Base-by-base conservation (phyloP, 2,113 vertebrate genomes). In the Bubalus kerabau region DNA sequence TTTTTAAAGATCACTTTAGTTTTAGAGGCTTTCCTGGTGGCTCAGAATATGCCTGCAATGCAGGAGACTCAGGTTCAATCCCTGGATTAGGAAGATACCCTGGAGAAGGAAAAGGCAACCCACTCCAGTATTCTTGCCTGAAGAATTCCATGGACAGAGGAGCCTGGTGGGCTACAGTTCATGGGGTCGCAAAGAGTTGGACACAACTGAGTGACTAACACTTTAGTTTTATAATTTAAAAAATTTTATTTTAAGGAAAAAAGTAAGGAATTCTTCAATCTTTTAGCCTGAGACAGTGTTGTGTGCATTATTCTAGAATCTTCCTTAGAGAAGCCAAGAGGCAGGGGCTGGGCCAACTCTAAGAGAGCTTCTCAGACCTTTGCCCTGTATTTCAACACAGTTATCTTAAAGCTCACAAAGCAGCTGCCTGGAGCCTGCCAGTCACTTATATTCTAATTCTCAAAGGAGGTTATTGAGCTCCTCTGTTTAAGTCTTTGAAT, bases 1-100 rank as follows among this genome's bases (percentile, higher is more conserved):
- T 90, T 96, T 91, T 83, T 84, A 36, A 48, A 30, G 21, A 86
- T 67, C 54, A 24, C 30, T 52, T 93, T 89, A 52, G 83, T 78
- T 81, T 50, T 52, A 81, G 36, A 76, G 40, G 5, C 67, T 74
- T 74, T 23, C n/a, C 36, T 74, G 36, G 67, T 74, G 19, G 21
- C 67, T 74, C 19, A 23, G n/a, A 40, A 74, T 74, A 36, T 23
- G n/a, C 67, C 10, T 40, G n/a, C 67, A 71, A 40, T 74, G 67
- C 5, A 23, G n/a, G 19, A 74, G 67, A 74, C 67, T 74, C n/a
- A 74, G n/a, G n/a, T 74, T 74, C 67, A 74, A 24, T 74, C 67
- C 67, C 67, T 74, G 67, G 10, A n/a, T 74, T 2, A 2, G n/a
- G 67, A 74, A 40, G 67, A 74, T 12, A 1, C n/a, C n/a, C n/a